These are phyloP conservation scores for Betta splendens DNA, from an alignment of 2,797 vertebrate genomes.

Conservation along the genomic window DNA sequence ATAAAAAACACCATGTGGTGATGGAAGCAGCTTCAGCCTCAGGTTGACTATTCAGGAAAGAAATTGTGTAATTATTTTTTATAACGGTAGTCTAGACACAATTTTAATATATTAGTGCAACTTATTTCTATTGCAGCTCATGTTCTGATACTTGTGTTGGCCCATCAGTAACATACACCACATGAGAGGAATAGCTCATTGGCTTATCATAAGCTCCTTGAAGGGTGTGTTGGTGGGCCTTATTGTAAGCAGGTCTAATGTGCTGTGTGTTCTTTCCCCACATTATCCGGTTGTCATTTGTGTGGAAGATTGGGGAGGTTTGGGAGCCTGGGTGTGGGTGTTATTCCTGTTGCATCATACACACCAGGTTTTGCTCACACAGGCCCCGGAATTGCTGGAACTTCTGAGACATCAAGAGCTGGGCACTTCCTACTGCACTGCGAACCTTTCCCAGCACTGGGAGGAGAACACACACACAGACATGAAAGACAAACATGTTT, in stretches of 20 bases:
- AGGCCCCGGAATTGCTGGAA: slow-evolving; percentile 98
- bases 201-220: slow-evolving; percentile 60
- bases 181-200: slow-evolving; percentile 41
- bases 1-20: not conserved
- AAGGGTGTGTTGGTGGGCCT: slow-evolving; percentile 33
- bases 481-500: not conserved
- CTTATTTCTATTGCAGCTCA: no score
- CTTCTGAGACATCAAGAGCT: slow-evolving; percentile 97
- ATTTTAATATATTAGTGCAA: no score
- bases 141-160: no score
- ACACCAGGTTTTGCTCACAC: slow-evolving; percentile 98
- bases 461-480: slow-evolving; percentile 9
- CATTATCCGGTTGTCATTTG: slow-evolving; percentile 24
- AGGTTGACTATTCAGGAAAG: no score
- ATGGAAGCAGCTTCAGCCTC: no score
- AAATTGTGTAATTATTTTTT: no score
- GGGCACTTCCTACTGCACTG: slow-evolving; percentile 96
- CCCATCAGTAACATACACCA: slow-evolving; percentile 44
- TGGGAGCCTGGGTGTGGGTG: not conserved
- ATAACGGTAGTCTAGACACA: no score
- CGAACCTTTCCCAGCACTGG: slow-evolving; percentile 96
- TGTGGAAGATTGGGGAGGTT: slow-evolving; percentile 7
- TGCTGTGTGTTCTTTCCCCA: slow-evolving; percentile 15
- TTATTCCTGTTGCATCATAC: slow-evolving; percentile 70
- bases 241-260: slow-evolving; percentile 15